Evolutionary conservation across 2,888 invertebrate genomes (phyloP).

Genomic region (Acanthococcus lagerstroemiae): DNA sequence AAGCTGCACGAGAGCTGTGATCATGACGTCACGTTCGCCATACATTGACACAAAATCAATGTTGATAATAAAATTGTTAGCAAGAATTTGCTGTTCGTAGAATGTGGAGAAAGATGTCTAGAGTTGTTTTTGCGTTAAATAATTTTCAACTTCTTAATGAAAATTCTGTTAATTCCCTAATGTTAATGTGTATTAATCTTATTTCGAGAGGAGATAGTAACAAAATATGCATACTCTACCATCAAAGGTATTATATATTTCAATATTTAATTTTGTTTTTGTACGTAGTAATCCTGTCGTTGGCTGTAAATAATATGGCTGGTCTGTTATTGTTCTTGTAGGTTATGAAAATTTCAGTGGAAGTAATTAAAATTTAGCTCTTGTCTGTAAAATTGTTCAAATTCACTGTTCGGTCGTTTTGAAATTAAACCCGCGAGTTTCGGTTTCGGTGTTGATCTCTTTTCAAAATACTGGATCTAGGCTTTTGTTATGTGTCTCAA

Average conservation of each 20-base stretch:
- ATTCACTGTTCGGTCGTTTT: no score
- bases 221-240: constrained; percentile 25
- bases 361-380: constrained; percentile 11
- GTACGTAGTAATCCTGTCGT: constrained; percentile 4
- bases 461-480: not conserved
- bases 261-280: constrained; percentile 1
- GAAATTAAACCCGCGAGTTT: no score
- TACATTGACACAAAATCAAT: constrained; percentile 23
- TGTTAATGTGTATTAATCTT: constrained; percentile 20
- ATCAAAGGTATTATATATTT: constrained; percentile 17
- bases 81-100: constrained; percentile 28
- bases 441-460: no score
- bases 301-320: constrained; percentile 30
- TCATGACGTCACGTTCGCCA: constrained; percentile 19
- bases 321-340: constrained; percentile 30
- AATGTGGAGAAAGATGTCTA: constrained; percentile 20
- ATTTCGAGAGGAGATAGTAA: constrained; percentile 13
- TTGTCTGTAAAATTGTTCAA: no score
- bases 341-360: constrained; percentile 22
- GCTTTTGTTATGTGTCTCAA: constrained; percentile 1
- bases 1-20: no score
- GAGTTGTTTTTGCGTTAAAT: constrained; percentile 26
- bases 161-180: constrained; percentile 20
- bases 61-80: constrained; percentile 27
- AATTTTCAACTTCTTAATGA: constrained; percentile 13